Evolutionary conservation across 2,797 vertebrate species (phyloP).

Genomic region (Micrastur ruficollis): DNA sequence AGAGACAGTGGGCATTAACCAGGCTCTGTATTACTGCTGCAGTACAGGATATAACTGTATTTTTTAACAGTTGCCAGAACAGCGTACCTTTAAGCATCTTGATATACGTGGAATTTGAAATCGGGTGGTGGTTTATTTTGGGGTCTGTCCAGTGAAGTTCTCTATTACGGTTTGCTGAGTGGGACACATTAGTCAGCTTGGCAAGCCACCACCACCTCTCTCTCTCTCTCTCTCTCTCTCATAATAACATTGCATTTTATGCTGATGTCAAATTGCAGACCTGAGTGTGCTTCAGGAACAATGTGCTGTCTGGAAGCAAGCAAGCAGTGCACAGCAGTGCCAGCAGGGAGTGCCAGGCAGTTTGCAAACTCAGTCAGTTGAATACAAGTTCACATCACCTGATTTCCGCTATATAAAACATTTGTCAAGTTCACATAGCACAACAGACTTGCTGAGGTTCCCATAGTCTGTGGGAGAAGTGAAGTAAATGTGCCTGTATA

Average conservation of each 20-base stretch:
- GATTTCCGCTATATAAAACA: neutral
- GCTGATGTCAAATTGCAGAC: neutral
- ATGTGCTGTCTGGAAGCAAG: neutral
- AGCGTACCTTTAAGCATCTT: neutral
- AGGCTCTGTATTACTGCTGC: neutral
- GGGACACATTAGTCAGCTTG: neutral
- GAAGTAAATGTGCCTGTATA: neutral
- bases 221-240: neutral
- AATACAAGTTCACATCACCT: neutral
- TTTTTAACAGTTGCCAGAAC: neutral
- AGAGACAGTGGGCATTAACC: neutral
- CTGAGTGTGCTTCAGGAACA: neutral
- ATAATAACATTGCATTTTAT: neutral
- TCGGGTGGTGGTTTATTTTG: neutral
- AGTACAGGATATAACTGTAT: neutral
- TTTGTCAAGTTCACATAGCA: accelerated
- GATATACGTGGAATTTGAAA: neutral
- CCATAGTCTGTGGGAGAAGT: neutral
- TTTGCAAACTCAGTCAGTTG: neutral
- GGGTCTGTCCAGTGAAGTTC: neutral
- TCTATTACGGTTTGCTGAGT: neutral
- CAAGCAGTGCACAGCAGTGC: neutral
- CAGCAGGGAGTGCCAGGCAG: neutral
- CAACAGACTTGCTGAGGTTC: neutral
- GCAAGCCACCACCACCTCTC: neutral